Evolutionary conservation across 2,797 vertebrate genomes (phyloP), one percentile per base, ranked within the genome.

Genomic region (Pampus argenteus): DNA sequence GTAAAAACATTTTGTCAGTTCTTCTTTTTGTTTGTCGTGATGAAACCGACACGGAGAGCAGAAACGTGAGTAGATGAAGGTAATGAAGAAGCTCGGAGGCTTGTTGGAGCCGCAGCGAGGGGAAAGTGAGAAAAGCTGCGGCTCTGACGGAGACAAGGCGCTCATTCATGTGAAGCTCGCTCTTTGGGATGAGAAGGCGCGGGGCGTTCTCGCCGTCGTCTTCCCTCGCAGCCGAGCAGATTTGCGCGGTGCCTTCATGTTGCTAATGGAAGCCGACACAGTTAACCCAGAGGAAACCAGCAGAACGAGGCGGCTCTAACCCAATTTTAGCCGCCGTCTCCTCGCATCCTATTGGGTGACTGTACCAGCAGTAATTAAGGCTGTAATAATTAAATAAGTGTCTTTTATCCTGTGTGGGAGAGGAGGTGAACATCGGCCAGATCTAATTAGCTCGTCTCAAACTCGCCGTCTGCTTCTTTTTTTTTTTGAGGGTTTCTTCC

Each of bases 401-500:
- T 76, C 65, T 84, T 82, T 86, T 66, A 64, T 76, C 49, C 31
- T 7, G 57, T 20, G 74, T 23, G 57, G 48, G 61, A 74, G 81
- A 44, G 47, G 51, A 76, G 49, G 74, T 81, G 79, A 88, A 88
- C 78, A 82, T 76, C 73, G 40, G 6, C 57, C 74, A 83, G 85
- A 92, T 93, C 74, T 85, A 89, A 93, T 93, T 89, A 90, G 71
- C 59, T 71, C 34, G 54, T 84, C 87, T 85, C 80, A 81, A 70
- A 71, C 54, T 54, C 36, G n/a, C 61, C 17, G 36, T 38, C 51
- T 55, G 34, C 28, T 42, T 52, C 57, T 25, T 20, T 8, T 28
- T 45, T 60, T 60, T 34, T 3, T 34, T 34, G 31, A 23, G 29
- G 52, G 14, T 15, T 45, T 28, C 51, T 17, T 29, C 52, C 18